Percentiles rank a stretch among this genome's conserved stretches.
Evolutionary conservation across 2,888 invertebrate species (phyloP).

Genomic region (Nineta flava): DNA sequence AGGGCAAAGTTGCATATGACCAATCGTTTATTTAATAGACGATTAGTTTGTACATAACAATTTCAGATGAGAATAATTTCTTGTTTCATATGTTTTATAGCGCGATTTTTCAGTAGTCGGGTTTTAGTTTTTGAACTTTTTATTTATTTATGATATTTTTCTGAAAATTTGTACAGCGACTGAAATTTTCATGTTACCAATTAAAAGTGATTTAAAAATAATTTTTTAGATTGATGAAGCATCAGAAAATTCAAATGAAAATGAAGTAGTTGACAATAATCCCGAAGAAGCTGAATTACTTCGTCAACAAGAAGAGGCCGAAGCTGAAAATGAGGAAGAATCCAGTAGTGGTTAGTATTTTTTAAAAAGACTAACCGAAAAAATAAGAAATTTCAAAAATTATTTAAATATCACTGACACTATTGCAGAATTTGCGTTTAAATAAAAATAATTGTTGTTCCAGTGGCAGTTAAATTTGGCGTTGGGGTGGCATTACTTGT

Average conservation of each 20-base stretch:
- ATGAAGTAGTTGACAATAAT: constrained; percentile 10
- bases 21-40: too few relatives aligned
- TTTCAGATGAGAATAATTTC: too few relatives aligned
- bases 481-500: constrained; percentile 71
- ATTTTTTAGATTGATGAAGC: neutral
- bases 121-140: too few relatives aligned
- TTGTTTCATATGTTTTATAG: too few relatives aligned
- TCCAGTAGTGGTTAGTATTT: neutral
- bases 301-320: constrained; percentile 6
- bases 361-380: neutral
- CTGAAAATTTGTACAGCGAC: too few relatives aligned
- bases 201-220: too few relatives aligned
- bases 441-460: constrained; percentile 35
- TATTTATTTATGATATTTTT: too few relatives aligned
- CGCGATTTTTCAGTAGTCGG: too few relatives aligned
- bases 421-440: constrained; percentile 5
- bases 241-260: constrained; percentile 7
- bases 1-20: too few relatives aligned
- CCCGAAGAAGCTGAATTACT: constrained; percentile 8
- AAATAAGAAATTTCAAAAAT: neutral
- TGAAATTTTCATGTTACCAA: too few relatives aligned
- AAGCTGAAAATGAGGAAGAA: constrained; percentile 8
- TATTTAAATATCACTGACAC: neutral
- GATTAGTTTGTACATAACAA: too few relatives aligned
- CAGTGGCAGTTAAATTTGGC: constrained; percentile 77